A percentile compares a stretch with the other conserved stretches of the same genome.
Evolutionary conservation across 2,888 invertebrate genomes (phyloP).

Genomic region (Ichneumoninae sp.): DNA sequence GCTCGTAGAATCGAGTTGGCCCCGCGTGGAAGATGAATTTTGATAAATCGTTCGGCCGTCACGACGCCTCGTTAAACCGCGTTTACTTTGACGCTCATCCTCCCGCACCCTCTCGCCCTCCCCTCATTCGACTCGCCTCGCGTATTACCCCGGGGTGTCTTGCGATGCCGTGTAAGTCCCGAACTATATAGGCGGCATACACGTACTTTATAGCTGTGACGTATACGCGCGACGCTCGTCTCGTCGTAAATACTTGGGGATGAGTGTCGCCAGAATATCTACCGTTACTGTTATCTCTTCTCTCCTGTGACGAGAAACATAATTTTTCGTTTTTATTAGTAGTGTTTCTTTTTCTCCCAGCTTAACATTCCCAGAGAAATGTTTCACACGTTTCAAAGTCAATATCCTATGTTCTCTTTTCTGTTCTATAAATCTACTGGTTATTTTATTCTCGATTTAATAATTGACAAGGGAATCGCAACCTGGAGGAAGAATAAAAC

Average conservation of each 20-base stretch:
- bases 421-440: not conserved
- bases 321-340: not conserved
- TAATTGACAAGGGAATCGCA: not conserved
- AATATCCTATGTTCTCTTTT: not conserved
- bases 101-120: constrained; percentile 12
- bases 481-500: not conserved
- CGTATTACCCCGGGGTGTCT: constrained; percentile 40
- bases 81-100: constrained; percentile 64
- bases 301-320: not conserved
- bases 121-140: constrained; percentile 9
- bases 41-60: constrained; percentile 74
- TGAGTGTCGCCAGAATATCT: not conserved
- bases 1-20: constrained; percentile 70
- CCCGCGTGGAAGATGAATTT: constrained; percentile 76
- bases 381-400: not conserved
- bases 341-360: no score
- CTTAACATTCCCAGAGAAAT: no score
- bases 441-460: not conserved
- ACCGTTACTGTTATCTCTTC: not conserved
- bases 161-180: constrained; percentile 41
- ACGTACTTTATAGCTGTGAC: constrained; percentile 38
- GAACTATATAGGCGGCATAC: not conserved
- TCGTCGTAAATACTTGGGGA: constrained; percentile 17
- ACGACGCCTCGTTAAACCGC: constrained; percentile 72
- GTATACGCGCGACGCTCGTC: constrained; percentile 29